A percentile compares a stretch with the other conserved stretches of the same genome.
Conservation (phyloP, 2,888 invertebrate species). For the Agonopterix arenella region DNA sequence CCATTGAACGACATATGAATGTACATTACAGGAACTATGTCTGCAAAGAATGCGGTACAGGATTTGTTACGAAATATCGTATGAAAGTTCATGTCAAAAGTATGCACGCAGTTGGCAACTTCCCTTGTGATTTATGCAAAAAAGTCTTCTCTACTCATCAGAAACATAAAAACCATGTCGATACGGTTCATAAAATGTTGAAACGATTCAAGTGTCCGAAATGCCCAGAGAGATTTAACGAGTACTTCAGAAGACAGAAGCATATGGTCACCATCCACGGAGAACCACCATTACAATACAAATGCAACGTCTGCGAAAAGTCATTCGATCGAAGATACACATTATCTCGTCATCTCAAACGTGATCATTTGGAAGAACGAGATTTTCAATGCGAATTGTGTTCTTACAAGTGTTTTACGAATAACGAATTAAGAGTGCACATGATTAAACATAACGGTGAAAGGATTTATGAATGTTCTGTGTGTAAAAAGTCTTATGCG, state of each 20-base stretch:
- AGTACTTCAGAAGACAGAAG: constrained; percentile 51
- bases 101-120: constrained; percentile 38
- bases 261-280: constrained; percentile 54
- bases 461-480: constrained; percentile 45
- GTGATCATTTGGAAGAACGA: constrained; percentile 49
- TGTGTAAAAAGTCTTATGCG: constrained; percentile 59
- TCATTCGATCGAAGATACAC: constrained; percentile 39
- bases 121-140: constrained; percentile 46
- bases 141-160: constrained; percentile 43
- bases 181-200: constrained; percentile 44
- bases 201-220: constrained; percentile 52
- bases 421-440: constrained; percentile 20
- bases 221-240: constrained; percentile 48
- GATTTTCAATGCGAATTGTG: constrained; percentile 42
- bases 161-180: constrained; percentile 47
- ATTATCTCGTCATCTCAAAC: constrained; percentile 48
- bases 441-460: constrained; percentile 31
- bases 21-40: constrained; percentile 57
- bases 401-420: constrained; percentile 30
- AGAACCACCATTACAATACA: constrained; percentile 40
- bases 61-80: constrained; percentile 52
- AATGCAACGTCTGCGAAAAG: constrained; percentile 54
- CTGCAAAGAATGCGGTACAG: constrained; percentile 54
- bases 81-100: constrained; percentile 50
- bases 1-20: constrained; percentile 63